Percentiles rank a stretch among this genome's conserved stretches.
These are phyloP conservation scores for Erynnis tages DNA, from an alignment of 2,888 invertebrate genomes.

Conservation along the genomic window DNA sequence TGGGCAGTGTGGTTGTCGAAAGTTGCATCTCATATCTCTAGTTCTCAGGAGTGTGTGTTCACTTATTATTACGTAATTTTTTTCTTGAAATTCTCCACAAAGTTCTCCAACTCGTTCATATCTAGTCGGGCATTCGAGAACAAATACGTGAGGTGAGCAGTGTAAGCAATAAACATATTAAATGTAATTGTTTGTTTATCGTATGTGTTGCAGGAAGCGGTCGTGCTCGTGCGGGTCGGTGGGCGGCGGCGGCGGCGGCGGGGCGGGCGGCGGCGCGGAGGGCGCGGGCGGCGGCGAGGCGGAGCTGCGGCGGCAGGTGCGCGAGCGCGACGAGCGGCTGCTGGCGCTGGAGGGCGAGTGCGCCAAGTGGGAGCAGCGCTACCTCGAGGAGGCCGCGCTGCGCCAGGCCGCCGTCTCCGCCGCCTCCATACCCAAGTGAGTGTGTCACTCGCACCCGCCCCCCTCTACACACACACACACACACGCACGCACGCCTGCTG, in stretches of 20 bases:
- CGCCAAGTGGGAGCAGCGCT: constrained; percentile 93
- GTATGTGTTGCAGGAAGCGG: constrained; percentile 46
- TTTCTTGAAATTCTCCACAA: no score
- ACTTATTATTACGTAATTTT: no score
- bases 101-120: no score
- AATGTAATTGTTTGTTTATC: neutral
- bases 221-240: constrained; percentile 54
- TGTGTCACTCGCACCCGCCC: no score
- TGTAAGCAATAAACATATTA: neutral
- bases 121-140: no score
- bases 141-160: no score
- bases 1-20: no score
- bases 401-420: constrained; percentile 91
- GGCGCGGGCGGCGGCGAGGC: constrained; percentile 60
- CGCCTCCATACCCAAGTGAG: constrained; percentile 86
- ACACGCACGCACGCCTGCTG: constrained; percentile 71
- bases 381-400: constrained; percentile 89
- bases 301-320: constrained; percentile 75
- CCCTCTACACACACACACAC: no score
- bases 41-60: no score
- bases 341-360: constrained; percentile 88
- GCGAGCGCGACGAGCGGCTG: constrained; percentile 72
- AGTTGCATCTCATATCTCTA: no score
- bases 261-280: constrained; percentile 52
- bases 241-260: constrained; percentile 39